A percentile compares a stretch with the other conserved stretches of the same genome.
Conservation (phyloP, 2,888 invertebrate species). For the Hydriomena furcata region DNA sequence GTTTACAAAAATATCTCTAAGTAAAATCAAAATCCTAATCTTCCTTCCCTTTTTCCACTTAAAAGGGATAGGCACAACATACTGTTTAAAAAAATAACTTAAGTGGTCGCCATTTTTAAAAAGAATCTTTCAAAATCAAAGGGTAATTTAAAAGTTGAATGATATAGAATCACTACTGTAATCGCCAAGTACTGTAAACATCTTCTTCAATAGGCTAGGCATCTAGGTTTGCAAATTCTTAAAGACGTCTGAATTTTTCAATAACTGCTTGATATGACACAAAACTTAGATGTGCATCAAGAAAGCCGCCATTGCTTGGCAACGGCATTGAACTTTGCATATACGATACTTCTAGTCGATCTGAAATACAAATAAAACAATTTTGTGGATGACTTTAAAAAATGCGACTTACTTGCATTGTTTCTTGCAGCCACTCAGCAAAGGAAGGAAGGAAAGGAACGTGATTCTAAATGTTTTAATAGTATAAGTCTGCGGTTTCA, state of each 20-base stretch:
- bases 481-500: not conserved
- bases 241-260: no score
- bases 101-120: not conserved
- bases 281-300: no score
- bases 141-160: no score
- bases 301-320: slow-evolving; percentile 2
- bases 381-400: not conserved
- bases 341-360: no score
- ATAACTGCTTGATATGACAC: no score
- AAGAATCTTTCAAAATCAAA: not conserved
- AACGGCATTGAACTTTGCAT: slow-evolving; percentile 4
- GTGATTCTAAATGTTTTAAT: not conserved
- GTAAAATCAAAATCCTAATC: not conserved
- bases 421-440: slow-evolving; percentile 11
- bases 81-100: no score
- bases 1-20: not conserved
- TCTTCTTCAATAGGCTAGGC: no score
- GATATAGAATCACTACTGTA: no score
- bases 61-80: no score
- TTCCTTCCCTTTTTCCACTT: no score
- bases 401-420: slow-evolving; percentile 24
- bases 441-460: not conserved
- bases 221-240: no score
- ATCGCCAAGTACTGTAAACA: no score
- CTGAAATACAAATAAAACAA: not conserved